These are phyloP conservation scores for Chalcosyrphus nemorum DNA, from an alignment of 2,888 invertebrate genomes.

Conservation along the genomic window DNA sequence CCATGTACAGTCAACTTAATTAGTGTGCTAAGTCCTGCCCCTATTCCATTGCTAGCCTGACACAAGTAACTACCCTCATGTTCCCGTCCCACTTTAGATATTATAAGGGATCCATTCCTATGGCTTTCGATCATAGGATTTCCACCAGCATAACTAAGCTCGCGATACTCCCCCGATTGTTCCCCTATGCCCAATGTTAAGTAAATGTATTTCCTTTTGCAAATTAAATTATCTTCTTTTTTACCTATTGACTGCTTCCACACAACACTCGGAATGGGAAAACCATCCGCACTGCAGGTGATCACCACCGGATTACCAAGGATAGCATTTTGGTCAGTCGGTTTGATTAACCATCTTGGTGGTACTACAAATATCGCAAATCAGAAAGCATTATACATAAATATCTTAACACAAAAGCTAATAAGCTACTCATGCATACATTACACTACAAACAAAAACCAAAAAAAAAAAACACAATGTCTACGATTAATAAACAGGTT, in stretches of 20 bases:
- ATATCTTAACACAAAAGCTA: background rate
- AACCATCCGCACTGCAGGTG: constrained; percentile 89
- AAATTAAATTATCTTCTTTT: background rate
- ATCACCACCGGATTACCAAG: constrained; percentile 87
- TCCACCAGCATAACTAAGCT: constrained; percentile 82
- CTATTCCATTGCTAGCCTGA: constrained; percentile 85
- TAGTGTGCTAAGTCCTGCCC: constrained; percentile 85
- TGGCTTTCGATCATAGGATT: constrained; percentile 80
- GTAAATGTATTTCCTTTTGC: background rate
- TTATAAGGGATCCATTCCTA: constrained; percentile 83
- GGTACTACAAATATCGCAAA: constrained; percentile 84
- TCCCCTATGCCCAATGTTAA: constrained; percentile 77
- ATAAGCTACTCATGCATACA: background rate
- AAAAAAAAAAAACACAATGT: background rate
- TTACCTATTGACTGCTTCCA: constrained; percentile 84
- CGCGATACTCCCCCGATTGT: constrained; percentile 83
- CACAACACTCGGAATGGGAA: constrained; percentile 85
- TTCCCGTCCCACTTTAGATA: constrained; percentile 83
- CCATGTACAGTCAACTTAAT: constrained; percentile 85
- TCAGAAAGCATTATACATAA: background rate
- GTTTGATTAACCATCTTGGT: constrained; percentile 89
- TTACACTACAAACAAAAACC: no score
- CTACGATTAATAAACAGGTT: background rate
- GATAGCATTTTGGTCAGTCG: constrained; percentile 87
- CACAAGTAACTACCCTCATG: constrained; percentile 85